These are phyloP conservation scores for Chloroceryle aenea DNA, from an alignment of 2,113 vertebrate species.

Conservation along the genomic window DNA sequence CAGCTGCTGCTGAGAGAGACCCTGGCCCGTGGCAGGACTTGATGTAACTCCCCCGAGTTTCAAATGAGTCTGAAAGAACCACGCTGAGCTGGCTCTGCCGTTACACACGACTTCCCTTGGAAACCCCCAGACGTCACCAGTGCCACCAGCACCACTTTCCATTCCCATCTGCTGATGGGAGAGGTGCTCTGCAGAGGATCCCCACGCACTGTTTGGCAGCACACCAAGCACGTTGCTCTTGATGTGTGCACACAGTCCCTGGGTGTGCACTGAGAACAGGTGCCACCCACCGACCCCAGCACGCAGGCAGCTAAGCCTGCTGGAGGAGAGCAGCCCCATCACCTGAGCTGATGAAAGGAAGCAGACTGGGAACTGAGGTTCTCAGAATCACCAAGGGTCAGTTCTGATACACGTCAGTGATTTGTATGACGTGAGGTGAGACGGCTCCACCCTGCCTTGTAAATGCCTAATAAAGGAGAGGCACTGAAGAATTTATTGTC, in stretches of 20 bases:
- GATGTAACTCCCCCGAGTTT: rapidly evolving
- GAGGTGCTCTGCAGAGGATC: neutral
- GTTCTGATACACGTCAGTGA: neutral
- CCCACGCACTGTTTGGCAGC: neutral
- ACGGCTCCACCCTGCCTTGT: neutral
- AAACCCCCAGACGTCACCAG: neutral
- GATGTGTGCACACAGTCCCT: neutral
- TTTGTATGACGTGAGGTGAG: neutral
- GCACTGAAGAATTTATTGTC: neutral
- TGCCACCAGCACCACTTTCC: neutral
- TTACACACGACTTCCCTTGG: neutral
- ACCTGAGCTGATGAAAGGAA: neutral
- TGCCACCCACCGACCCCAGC: too few species aligned
- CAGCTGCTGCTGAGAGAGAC: neutral
- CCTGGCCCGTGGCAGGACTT: rapidly evolving
- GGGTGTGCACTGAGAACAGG: rapidly evolving
- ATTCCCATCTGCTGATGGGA: neutral
- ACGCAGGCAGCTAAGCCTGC: rapidly evolving
- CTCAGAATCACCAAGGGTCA: neutral
- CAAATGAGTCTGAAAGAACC: neutral
- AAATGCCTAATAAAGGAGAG: neutral
- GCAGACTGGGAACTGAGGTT: rapidly evolving
- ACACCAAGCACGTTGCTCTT: neutral
- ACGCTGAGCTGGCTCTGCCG: neutral
- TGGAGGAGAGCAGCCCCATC: neutral